These are phyloP conservation scores for Lophura nycthemera DNA, from an alignment of 2,113 vertebrate species.

Conservation along the genomic window DNA sequence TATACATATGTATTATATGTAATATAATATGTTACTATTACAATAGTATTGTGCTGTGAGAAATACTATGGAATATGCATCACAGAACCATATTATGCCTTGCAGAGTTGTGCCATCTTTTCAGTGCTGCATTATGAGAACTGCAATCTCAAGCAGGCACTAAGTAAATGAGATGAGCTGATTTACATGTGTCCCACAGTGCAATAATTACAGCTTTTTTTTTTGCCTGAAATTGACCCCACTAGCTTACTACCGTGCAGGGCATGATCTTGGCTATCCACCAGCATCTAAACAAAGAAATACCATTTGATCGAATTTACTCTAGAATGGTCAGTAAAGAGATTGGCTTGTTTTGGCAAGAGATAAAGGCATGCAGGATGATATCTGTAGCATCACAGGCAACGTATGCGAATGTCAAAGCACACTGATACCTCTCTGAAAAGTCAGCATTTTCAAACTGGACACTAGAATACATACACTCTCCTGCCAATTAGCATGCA, in stretches of 20 bases:
- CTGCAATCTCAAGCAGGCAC: background rate
- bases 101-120: background rate
- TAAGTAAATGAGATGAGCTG: background rate
- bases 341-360: background rate
- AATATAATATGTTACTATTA: background rate
- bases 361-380: background rate
- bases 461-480: background rate
- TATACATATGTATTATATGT: too few relatives aligned
- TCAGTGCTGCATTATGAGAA: background rate
- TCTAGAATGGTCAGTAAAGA: background rate
- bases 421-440: rapidly evolving
- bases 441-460: background rate
- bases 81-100: background rate
- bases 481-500: background rate
- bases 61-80: background rate
- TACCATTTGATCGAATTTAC: background rate
- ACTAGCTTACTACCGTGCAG: rapidly evolving
- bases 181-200: background rate
- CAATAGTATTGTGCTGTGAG: background rate
- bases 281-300: background rate
- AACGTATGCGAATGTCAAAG: background rate
- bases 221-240: background rate
- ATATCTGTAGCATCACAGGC: background rate
- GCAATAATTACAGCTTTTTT: background rate
- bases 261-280: background rate